Base-by-base conservation (phyloP, 2,888 invertebrate genomes). In the Pristionchus exspectatus region DNA sequence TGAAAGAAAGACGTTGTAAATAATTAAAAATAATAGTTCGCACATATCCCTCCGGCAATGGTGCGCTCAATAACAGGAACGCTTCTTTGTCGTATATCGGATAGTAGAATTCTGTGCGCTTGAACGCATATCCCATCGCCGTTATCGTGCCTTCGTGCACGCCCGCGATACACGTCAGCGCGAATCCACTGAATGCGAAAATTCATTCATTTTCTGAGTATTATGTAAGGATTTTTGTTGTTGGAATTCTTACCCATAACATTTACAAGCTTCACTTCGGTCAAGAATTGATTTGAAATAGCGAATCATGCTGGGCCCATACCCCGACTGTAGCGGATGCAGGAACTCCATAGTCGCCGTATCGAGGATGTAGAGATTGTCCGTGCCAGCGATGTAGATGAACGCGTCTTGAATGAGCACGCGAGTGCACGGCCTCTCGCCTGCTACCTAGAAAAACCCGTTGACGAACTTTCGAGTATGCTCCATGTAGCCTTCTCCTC, bases 1-100 rank as follows among this genome's bases (percentile, higher is more conserved):
- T 56, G 56, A 56, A 56, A 56, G 44, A 44, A 44, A 44, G 9
- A 44, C 44, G 44, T 44, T 44, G 44, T 44, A 44, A 44, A 5
- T 56, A 9, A 2, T 56, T 56, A 2, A 56, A 56, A 59, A 59
- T 7, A 59, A 3, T 21, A 59, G 59, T 16, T 12, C 59, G 18
- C 59, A 66, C 66, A 66, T 66, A 66, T 66, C 66, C 66, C n/a
- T 24, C 66, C 66, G 66, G 66, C 24, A 66, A n/a, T 66, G 24
- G 24, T 21, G 66, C 66, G 21, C n/a, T 66, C n/a, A 66, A 10
- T 5, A 66, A n/a, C 66, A 66, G 66, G 27, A n/a, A 66, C 27
- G 14, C 10, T 9, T 66, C 66, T 3, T 66, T 16, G 10, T 66
- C 66, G 27, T 66, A 66, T 10, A 66, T n/a, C 21, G 66, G 66